Evolutionary conservation across 2,888 invertebrate genomes (phyloP).

Genomic region (Amaurobius ferox): DNA sequence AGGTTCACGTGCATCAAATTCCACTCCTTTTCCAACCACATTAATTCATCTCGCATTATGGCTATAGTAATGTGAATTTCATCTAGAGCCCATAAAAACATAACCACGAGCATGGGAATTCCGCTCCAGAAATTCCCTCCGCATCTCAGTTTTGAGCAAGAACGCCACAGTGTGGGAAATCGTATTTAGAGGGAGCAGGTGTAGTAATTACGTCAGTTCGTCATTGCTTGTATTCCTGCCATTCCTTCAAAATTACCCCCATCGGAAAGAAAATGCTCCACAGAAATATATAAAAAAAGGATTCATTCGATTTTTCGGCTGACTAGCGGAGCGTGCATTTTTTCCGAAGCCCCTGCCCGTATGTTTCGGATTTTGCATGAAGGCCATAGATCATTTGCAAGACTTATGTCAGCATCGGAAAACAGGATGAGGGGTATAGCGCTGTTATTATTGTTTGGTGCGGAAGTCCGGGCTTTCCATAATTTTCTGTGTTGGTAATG

Average conservation of each 20-base stretch:
- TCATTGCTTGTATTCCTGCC: background rate
- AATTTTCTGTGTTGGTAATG: conserved; percentile 25
- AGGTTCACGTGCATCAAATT: no score
- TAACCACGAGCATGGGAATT: background rate
- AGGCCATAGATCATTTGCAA: background rate
- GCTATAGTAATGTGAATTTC: background rate
- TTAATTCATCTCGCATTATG: no score
- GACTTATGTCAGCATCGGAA: conserved; percentile 7
- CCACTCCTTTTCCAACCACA: no score
- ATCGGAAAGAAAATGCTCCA: background rate
- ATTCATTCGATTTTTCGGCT: conserved; percentile 51
- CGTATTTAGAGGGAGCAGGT: background rate
- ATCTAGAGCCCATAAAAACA: background rate
- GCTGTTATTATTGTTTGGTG: background rate
- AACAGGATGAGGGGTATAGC: conserved; percentile 7
- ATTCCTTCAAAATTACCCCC: conserved; percentile 1
- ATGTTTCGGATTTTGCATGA: conserved; percentile 23
- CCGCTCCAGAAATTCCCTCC: background rate
- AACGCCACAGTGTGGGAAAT: background rate
- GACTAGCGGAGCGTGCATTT: conserved; percentile 55
- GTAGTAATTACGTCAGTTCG: background rate
- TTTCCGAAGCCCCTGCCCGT: conserved; percentile 44
- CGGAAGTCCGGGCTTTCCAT: conserved; percentile 15
- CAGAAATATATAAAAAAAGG: background rate
- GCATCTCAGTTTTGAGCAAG: background rate